Base-by-base conservation (phyloP, 1,140 invertebrate species). In the Meteorus sp. region DNA sequence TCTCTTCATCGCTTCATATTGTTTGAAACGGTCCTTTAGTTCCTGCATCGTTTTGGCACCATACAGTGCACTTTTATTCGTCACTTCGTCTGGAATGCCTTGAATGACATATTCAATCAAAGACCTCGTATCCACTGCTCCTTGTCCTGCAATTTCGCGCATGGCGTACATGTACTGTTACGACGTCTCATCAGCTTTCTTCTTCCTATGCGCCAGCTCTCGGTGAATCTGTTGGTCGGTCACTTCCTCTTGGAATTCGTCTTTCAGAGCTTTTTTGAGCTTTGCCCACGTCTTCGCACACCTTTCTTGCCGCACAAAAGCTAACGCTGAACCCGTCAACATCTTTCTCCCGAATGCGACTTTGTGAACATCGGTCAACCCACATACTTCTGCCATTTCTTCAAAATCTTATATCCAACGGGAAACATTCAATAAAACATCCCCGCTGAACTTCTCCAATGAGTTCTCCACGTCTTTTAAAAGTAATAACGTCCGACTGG, bases 71-170 rank as follows among this genome's bases (percentile, higher is more conserved):
- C 44, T 37, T 63, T 76, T 77, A 20, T 62, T 67, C 3, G 48
- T 59, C n/a, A 58, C 50, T 19, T 70, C 67, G n/a, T 74, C 73
- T 17, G 63, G 58, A 17, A 75, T 70, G 3, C 72, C 76, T 45
- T 74, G 67, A n/a, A 76, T 73, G 6, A 75, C 69, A 50, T 76
- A 75, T 20, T 69, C 61, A 6, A 76, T 70, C 11, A 72, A 19
- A 1, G 68, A 61, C 5, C 37, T 51, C n/a, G 66, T 59, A 48
- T 75, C 74, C 29, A 74, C 52, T 4, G 67, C 52, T 1, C 56
- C 68, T 44, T 69, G 67, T 6, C 64, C 27, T 8, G 68, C 67
- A n/a, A 73, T 64, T 29, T 72, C 68, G 6, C 62, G 7, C 63
- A 71, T 70, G 5, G 33, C 22, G 22, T 66, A 70, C 9, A 60